These are phyloP conservation scores for Orchestia grillus DNA, from an alignment of 1,140 invertebrate species.

Conservation along the genomic window DNA sequence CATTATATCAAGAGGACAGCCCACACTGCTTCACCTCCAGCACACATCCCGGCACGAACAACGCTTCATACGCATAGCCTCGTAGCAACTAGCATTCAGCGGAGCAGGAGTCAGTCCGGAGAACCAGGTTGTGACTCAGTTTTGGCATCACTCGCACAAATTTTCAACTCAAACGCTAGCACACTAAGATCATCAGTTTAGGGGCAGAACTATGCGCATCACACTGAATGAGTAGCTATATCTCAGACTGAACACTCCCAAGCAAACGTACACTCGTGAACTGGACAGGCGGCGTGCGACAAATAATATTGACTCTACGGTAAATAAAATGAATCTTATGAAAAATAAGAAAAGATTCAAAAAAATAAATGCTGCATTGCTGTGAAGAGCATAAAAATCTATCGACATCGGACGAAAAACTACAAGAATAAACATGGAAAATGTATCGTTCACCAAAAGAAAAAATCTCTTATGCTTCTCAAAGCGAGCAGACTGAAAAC, in stretches of 20 bases:
- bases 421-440: not conserved
- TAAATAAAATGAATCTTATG: not conserved
- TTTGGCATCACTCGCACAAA: too few relatives aligned
- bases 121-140: too few relatives aligned
- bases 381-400: not conserved
- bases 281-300: not conserved
- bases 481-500: not conserved
- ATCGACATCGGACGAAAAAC: not conserved
- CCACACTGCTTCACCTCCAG: not conserved
- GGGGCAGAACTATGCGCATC: too few relatives aligned
- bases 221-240: not conserved
- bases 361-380: not conserved
- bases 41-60: not conserved
- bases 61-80: not conserved
- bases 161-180: too few relatives aligned
- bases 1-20: not conserved
- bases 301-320: not conserved
- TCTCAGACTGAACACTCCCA: not conserved
- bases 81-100: not conserved
- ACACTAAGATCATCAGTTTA: too few relatives aligned
- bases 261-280: not conserved
- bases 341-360: not conserved
- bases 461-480: not conserved
- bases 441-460: not conserved
- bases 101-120: too few relatives aligned